Conservation (phyloP, 64 coral and sea anemone species). For the Pocillopora damicornis region DNA sequence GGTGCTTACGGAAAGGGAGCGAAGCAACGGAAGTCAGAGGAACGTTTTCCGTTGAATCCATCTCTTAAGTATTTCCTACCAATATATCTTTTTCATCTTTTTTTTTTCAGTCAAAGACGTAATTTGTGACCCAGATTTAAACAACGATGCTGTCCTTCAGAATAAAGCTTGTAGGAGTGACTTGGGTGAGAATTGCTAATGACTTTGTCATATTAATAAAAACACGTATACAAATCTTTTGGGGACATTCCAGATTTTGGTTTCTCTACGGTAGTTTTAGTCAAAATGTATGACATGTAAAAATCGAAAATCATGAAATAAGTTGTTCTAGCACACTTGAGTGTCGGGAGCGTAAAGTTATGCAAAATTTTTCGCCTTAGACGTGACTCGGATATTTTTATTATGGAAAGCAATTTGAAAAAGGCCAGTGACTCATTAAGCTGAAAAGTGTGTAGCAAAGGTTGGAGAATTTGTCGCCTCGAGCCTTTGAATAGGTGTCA, state of each 20-base stretch:
- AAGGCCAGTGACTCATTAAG: too few species aligned
- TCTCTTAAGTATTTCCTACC: background rate
- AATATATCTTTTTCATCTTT: background rate
- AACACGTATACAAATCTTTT: background rate
- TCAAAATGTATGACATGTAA: too few species aligned
- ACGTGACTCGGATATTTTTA: background rate
- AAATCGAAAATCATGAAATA: too few species aligned
- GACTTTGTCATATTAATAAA: background rate
- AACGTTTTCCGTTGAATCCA: background rate
- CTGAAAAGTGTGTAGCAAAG: background rate
- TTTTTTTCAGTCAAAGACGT: background rate
- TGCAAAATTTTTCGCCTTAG: background rate
- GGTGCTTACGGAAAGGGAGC: conserved; percentile 25
- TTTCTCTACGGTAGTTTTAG: too few species aligned
- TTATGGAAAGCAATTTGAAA: too few species aligned
- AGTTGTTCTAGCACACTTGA: too few species aligned
- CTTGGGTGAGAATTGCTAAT: conserved; percentile 15
- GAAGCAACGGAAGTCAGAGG: background rate
- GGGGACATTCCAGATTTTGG: too few species aligned
- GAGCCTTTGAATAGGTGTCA: conserved; percentile 20
- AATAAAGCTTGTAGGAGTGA: background rate
- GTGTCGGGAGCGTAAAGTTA: too few species aligned
- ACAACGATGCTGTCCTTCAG: background rate
- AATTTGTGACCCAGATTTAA: background rate
- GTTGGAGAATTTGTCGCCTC: conserved; percentile 1